These are phyloP conservation scores for Brassicogethes aeneus DNA, from an alignment of 2,888 invertebrate genomes.

Conservation along the genomic window DNA sequence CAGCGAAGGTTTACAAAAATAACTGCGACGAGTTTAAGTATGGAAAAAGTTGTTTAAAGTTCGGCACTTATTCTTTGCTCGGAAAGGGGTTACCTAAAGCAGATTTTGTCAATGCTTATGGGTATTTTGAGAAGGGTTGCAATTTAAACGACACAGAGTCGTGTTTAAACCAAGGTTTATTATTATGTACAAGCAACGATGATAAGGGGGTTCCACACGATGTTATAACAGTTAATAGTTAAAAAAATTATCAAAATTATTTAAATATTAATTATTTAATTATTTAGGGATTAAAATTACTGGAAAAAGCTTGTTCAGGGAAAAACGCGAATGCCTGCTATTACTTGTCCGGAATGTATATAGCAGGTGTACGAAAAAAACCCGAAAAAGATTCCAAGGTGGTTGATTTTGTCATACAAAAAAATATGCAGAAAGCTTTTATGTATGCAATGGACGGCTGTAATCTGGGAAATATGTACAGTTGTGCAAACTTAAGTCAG, in stretches of 20 bases:
- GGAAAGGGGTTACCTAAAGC: constrained; percentile 55
- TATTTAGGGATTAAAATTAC: constrained; percentile 41
- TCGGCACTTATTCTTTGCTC: constrained; percentile 62
- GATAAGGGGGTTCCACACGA: constrained; percentile 44
- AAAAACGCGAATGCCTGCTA: constrained; percentile 53
- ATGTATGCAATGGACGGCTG: constrained; percentile 71
- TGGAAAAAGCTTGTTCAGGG: constrained; percentile 45
- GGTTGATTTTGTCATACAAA: constrained; percentile 39
- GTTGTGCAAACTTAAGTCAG: constrained; percentile 83
- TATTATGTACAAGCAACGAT: constrained; percentile 50
- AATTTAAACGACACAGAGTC: constrained; percentile 58
- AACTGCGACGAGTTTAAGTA: constrained; percentile 84
- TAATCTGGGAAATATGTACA: constrained; percentile 73
- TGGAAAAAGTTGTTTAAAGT: constrained; percentile 82
- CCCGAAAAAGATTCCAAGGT: constrained; percentile 5
- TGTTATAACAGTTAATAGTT: constrained; percentile 42
- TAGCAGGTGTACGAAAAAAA: constrained; percentile 57
- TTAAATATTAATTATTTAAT: background rate
- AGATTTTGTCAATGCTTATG: constrained; percentile 48
- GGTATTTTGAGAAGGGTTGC: constrained; percentile 74
- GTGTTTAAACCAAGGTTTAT: constrained; percentile 67
- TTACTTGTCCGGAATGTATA: constrained; percentile 69
- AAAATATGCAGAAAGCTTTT: constrained; percentile 71
- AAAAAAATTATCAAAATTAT: constrained; percentile 4
- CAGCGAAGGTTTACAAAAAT: constrained; percentile 68